A percentile compares a stretch with the other conserved stretches of the same genome.
phyloP scores from a whole-genome alignment of 1,140 invertebrate species.

The Monochamus saltuarius region DNA sequence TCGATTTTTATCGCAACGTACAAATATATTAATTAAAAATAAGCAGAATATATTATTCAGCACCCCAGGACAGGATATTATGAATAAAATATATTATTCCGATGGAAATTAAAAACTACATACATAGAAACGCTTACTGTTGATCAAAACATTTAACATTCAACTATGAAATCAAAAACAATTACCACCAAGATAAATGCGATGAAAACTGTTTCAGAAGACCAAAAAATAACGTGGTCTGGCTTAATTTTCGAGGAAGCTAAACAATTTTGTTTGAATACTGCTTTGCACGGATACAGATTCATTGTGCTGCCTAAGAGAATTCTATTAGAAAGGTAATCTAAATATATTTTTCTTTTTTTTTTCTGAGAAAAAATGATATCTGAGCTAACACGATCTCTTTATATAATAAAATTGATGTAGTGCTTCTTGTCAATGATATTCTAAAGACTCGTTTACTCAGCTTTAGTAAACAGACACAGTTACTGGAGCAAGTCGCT shows the following conservation, averaged over 20 bases:
- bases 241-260: slow-evolving; percentile 21
- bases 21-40: too few species aligned
- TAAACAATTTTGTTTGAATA: slow-evolving; percentile 52
- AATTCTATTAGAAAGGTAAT: slow-evolving; percentile 40
- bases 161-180: neutral
- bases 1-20: too few species aligned
- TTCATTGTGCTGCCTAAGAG: slow-evolving; percentile 36
- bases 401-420: too few species aligned
- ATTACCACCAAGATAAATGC: neutral
- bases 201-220: neutral
- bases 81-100: neutral
- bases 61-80: neutral
- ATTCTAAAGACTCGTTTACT: too few species aligned
- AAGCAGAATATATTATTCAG: neutral
- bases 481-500: too few species aligned
- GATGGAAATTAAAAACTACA: neutral
- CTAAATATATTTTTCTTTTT: too few species aligned
- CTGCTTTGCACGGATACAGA: slow-evolving; percentile 49
- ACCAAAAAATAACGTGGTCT: slow-evolving; percentile 2
- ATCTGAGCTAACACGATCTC: too few species aligned
- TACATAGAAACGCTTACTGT: neutral
- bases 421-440: too few species aligned
- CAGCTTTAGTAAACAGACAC: too few species aligned
- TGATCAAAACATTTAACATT: too few species aligned
- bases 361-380: too few species aligned